phyloP scores from a whole-genome alignment of 2,113 vertebrate genomes.

The Aviceda subcristata region DNA sequence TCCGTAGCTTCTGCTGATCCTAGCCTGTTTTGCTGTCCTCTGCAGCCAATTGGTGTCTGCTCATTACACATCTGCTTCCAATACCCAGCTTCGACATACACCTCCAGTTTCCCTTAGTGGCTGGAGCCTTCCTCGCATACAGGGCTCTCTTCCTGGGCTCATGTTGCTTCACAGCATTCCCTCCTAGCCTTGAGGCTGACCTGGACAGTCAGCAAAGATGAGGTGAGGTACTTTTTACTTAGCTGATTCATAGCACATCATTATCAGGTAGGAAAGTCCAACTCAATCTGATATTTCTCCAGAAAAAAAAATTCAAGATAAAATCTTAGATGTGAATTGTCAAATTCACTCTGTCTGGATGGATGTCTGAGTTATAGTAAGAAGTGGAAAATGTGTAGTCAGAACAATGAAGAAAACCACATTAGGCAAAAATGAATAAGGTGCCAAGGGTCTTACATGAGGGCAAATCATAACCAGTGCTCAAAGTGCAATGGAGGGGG shows the following conservation, averaged over 20 bases:
- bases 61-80: background rate
- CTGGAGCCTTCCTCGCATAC: background rate
- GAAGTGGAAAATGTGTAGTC: conserved; percentile 41
- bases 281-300: background rate
- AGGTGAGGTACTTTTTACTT: background rate
- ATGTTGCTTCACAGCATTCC: background rate
- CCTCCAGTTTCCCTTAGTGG: background rate
- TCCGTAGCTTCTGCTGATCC: background rate
- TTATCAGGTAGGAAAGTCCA: conserved; percentile 7
- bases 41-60: background rate
- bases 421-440: conserved; percentile 56
- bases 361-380: conserved; percentile 55
- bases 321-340: conserved; percentile 53
- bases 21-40: background rate
- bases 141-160: background rate
- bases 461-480: conserved; percentile 41
- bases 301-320: conserved; percentile 14
- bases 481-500: conserved; percentile 12
- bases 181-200: background rate
- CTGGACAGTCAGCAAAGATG: background rate
- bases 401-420: conserved; percentile 48
- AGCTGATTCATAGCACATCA: conserved; percentile 13
- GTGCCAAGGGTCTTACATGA: conserved; percentile 46
- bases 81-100: background rate
- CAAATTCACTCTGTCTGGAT: conserved; percentile 57